Evolutionary conservation across 2,888 invertebrate genomes (phyloP), one percentile per base, ranked within the genome.

Genomic region (Lissocephala sabroskyi): DNA sequence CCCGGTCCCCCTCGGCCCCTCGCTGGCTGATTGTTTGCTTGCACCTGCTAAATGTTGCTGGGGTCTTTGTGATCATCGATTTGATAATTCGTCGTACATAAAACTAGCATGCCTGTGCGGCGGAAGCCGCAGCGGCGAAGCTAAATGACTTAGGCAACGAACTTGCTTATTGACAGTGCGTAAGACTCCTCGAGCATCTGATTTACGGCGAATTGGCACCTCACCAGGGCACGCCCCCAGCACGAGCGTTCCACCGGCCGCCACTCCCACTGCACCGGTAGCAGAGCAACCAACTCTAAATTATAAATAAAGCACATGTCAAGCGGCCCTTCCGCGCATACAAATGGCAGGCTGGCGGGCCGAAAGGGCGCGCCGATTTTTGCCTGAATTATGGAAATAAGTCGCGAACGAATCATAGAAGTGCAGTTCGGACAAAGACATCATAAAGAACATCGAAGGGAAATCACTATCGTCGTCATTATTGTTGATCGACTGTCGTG

Each of bases 221-320:
- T 50, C 45, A 39, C 76, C 68, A 76, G 67, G 52, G 56, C 77
- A 68, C 57, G 65, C 67, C 54, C 70, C 43, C 50, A 63, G 66
- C 75, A 75, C 75, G 76, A 56, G 71, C 63, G 52, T 51, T 50
- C n/a, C 48, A 46, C 55, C 40, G n/a, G n/a, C n/a, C n/a, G n/a
- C n/a, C n/a, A n/a, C n/a, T n/a, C n/a, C n/a, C n/a, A n/a, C n/a
- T n/a, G n/a, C n/a, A 46, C 52, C 68, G 52, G 62, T 56, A 56
- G 59, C 74, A 59, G 28, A 43, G 33, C 29, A 42, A 14, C 29
- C 59, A 79, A 80, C 75, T 71, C 81, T 80, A 81, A 81, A 81
- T 81, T 80, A 81, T 81, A 80, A 74, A 81, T 81, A 81, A 80
- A 80, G 79, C 79, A 81, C 81, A 80, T 80, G 81, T 80, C 79